Base-by-base conservation (phyloP, 1,140 invertebrate species). In the Ostrea edulis region DNA sequence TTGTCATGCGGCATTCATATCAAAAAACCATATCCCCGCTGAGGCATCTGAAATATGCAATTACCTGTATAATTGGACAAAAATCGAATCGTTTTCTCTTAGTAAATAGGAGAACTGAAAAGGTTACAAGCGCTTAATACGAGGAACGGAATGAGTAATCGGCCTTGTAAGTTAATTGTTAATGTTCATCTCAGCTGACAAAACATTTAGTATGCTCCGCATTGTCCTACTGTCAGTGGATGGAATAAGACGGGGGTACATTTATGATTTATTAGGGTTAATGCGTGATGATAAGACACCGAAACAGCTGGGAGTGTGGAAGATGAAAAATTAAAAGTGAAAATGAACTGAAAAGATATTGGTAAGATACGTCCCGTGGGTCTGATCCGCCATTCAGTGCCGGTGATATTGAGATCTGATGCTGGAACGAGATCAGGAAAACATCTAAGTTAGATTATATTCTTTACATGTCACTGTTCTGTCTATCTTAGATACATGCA, bases 1-100 rank as follows among this genome's bases (percentile, higher is more conserved):
- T 77, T 77, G 25, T 77, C 68, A 77, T 77, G 22, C 22, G 9
- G 25, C 68, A 77, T 77, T 77, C 68, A 71, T 77, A 77, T 77
- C 68, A 77, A 77, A 77, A n/a, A 77, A 77, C 68, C 25, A 35
- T 77, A 77, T 77, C 68, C 68, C n/a, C 25, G 11, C 68, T 0
- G 3, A 14, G 68, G 68, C 11, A 77, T 77, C 68, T 77, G 8
- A 77, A 77, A 77, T 77, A 77, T 77, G 68, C 68, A 77, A 77
- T 77, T 77, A 77, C 68, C 68, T 25, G 68, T 17, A 35, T 35
- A 77, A 77, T 77, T 77, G 29, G 68, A n/a, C 12, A 35, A 77
- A 77, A 77, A 77, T 77, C 68, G 35, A 77, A 77, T 29, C 68
- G 68, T 29, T 22, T 29, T 25, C 12, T 77, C 22, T 35, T 77